phyloP scores from a whole-genome alignment of 2,113 vertebrate genomes.

The Plectropomus leopardus region DNA sequence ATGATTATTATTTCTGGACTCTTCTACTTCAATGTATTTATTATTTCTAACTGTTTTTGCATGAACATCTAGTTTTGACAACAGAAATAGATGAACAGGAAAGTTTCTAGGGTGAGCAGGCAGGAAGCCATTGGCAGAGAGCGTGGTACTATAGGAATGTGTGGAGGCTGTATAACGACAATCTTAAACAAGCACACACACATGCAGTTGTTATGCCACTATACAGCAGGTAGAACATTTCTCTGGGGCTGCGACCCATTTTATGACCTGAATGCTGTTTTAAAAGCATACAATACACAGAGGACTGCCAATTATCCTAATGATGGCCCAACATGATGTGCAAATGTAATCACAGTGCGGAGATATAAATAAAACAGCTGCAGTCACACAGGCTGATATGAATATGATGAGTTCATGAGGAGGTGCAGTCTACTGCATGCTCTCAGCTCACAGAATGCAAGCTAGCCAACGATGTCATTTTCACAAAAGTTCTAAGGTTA shows the following conservation, averaged over 20 bases:
- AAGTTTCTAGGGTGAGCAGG: not conserved
- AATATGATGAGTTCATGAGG: no score
- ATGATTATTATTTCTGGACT: not conserved
- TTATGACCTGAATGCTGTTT: conserved; percentile 46
- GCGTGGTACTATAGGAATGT: not conserved
- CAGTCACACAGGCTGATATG: not conserved
- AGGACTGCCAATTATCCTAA: conserved; percentile 37
- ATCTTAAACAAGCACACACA: conserved; percentile 17
- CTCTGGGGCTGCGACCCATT: conserved; percentile 31
- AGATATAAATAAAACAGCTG: not conserved
- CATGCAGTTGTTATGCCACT: not conserved
- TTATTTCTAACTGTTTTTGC: not conserved
- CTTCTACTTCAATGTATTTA: not conserved
- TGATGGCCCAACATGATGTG: conserved; percentile 12
- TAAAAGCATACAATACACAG: conserved; percentile 43
- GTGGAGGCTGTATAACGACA: conserved; percentile 1
- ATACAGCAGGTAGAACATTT: conserved; percentile 24
- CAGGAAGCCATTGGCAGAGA: not conserved
- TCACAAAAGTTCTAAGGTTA: not conserved
- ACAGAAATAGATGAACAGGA: not conserved
- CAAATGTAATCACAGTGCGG: conserved; percentile 6
- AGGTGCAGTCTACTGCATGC: no score
- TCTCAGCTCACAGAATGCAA: no score
- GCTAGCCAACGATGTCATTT: no score
- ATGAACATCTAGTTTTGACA: no score